Evolutionary conservation across 2,888 invertebrate genomes (phyloP).

Genomic region (Alentia gelatinosa): DNA sequence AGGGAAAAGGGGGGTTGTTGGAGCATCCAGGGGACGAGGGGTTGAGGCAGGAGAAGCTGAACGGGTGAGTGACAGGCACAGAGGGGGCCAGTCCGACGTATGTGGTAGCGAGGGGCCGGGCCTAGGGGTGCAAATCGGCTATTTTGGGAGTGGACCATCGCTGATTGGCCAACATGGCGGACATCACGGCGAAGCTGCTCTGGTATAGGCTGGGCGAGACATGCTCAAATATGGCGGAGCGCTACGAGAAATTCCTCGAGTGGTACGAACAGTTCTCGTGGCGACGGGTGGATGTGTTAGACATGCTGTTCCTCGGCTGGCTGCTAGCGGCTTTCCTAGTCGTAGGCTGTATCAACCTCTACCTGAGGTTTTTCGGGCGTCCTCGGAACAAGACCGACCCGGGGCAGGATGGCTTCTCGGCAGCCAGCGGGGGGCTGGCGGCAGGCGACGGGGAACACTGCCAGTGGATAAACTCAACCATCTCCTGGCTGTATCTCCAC

Average conservation of each 20-base stretch:
- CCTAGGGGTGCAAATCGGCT: not conserved
- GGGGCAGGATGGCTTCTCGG: not conserved
- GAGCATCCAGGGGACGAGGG: not conserved
- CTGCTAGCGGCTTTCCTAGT: slow-evolving; percentile 74
- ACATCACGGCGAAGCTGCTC: slow-evolving; percentile 78
- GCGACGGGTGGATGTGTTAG: slow-evolving; percentile 77
- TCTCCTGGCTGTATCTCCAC: slow-evolving; percentile 78
- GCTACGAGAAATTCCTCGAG: slow-evolving; percentile 70
- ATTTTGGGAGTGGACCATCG: not conserved
- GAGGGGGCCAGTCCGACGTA: not conserved
- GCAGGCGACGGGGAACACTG: slow-evolving; percentile 70
- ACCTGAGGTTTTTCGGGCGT: slow-evolving; percentile 75
- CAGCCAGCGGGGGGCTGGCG: not conserved
- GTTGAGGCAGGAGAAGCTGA: not conserved
- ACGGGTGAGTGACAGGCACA: not conserved
- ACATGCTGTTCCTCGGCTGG: slow-evolving; percentile 77
- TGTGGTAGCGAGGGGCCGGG: not conserved
- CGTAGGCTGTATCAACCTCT: slow-evolving; percentile 73
- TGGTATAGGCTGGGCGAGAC: slow-evolving; percentile 79
- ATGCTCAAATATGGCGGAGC: slow-evolving; percentile 77
- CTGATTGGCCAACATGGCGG: slow-evolving; percentile 73
- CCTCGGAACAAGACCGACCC: slow-evolving; percentile 67
- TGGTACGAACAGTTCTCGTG: slow-evolving; percentile 74
- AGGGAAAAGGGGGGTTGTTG: not conserved
- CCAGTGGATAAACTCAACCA: slow-evolving; percentile 77